Percentiles rank a stretch among this genome's conserved stretches.
Conservation (phyloP, 2,113 vertebrate genomes). For the Felis chaus region DNA sequence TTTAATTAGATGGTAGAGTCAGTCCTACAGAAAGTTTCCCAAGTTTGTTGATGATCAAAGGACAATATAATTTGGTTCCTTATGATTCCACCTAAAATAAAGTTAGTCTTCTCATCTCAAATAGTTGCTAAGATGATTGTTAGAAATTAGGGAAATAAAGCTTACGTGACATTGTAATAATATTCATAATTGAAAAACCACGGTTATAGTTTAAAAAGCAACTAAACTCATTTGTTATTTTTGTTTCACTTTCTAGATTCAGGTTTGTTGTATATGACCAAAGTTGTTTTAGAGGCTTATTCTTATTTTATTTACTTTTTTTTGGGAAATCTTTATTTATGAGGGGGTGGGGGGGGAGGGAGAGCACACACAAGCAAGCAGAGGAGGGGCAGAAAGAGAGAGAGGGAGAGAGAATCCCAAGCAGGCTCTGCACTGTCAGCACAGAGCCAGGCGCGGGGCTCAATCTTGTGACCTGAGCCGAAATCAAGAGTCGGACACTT, state of each 20-base stretch:
- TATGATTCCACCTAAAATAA: neutral
- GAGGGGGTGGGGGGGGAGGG: too few relatives aligned
- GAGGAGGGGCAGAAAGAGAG: too few relatives aligned
- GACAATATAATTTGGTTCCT: neutral
- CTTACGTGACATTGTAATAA: neutral
- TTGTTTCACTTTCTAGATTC: neutral
- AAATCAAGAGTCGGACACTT: too few relatives aligned
- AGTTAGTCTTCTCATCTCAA: neutral
- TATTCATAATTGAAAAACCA: neutral
- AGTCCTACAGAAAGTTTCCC: neutral
- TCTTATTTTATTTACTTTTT: too few relatives aligned
- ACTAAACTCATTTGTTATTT: neutral
- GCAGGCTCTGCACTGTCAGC: too few relatives aligned
- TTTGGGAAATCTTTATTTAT: too few relatives aligned
- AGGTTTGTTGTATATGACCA: neutral
- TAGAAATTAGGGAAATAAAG: neutral
- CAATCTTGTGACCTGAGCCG: too few relatives aligned
- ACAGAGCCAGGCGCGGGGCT: too few relatives aligned
- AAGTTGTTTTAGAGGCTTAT: neutral
- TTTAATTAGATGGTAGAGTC: neutral
- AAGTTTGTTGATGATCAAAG: neutral
- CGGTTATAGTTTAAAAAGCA: constrained; percentile 30
- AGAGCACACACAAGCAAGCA: too few relatives aligned
- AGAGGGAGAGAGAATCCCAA: too few relatives aligned
- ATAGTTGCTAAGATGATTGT: neutral